These are phyloP conservation scores for Drosophila persimilis DNA, from an alignment of 1,140 invertebrate genomes.

Conservation along the genomic window DNA sequence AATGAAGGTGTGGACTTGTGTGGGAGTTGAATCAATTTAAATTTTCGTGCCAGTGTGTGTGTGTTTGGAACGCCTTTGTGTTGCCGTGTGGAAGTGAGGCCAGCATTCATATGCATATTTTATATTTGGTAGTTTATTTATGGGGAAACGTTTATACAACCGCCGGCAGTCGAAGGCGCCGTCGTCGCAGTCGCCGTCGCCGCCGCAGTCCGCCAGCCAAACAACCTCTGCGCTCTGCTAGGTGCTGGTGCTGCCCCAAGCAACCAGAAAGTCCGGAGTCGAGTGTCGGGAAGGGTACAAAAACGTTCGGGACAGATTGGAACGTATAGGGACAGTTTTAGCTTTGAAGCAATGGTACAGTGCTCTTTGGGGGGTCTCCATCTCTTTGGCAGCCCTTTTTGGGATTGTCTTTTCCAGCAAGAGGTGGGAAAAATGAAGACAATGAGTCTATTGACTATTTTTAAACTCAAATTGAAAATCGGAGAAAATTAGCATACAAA, in stretches of 20 bases:
- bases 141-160: slow-evolving; percentile 44
- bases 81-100: slow-evolving; percentile 15
- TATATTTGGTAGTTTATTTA: slow-evolving; percentile 54
- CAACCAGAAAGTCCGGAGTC: too few relatives aligned
- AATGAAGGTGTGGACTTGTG: too few relatives aligned
- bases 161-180: slow-evolving; percentile 8
- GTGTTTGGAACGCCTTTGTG: slow-evolving; percentile 11
- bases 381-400: slow-evolving; percentile 2
- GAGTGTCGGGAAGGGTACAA: not conserved
- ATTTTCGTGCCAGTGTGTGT: slow-evolving; percentile 20
- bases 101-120: slow-evolving; percentile 57
- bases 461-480: too few relatives aligned
- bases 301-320: slow-evolving; percentile 11
- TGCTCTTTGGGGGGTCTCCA: not conserved
- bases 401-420: too few relatives aligned
- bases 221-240: not conserved
- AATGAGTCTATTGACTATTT: too few relatives aligned
- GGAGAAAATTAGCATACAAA: too few relatives aligned
- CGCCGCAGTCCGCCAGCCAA: too few relatives aligned
- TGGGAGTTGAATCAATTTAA: slow-evolving; percentile 46
- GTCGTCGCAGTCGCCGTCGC: too few relatives aligned
- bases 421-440: too few relatives aligned
- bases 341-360: slow-evolving; percentile 17
- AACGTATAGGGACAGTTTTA: slow-evolving; percentile 19
- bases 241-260: not conserved